Evolutionary conservation across 2,113 vertebrate genomes (phyloP).

Genomic region (Pterocles gutturalis): DNA sequence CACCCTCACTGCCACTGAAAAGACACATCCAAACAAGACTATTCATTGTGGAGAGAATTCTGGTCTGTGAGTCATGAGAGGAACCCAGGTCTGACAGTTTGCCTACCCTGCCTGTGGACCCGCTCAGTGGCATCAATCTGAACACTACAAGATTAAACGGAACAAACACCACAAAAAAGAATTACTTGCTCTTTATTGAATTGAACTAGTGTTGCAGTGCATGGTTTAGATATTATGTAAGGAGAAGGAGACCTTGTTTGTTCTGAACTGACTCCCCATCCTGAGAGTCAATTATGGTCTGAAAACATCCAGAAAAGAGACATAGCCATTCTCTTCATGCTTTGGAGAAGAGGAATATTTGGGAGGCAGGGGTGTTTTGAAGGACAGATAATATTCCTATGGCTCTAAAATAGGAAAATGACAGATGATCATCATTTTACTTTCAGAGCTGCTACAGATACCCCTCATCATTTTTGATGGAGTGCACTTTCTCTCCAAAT

Average conservation of each 20-base stretch:
- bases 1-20: neutral
- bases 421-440: neutral
- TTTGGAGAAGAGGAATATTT: neutral
- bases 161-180: neutral
- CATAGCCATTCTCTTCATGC: neutral
- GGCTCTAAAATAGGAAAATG: neutral
- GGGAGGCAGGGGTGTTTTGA: neutral
- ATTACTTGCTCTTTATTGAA: neutral
- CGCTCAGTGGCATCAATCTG: neutral
- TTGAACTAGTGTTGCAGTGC: neutral
- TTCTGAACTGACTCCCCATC: neutral
- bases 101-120: neutral
- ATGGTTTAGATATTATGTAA: neutral
- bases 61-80: neutral
- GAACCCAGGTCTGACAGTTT: neutral
- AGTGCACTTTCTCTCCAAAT: neutral
- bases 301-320: neutral
- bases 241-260: neutral
- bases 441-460: neutral
- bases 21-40: neutral
- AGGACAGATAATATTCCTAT: neutral
- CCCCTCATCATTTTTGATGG: neutral
- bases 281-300: neutral
- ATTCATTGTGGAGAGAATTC: neutral
- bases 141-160: neutral